Percentiles rank a stretch among this genome's conserved stretches.
These are phyloP conservation scores for Hypsopygia costalis DNA, from an alignment of 2,888 invertebrate species.

Conservation along the genomic window DNA sequence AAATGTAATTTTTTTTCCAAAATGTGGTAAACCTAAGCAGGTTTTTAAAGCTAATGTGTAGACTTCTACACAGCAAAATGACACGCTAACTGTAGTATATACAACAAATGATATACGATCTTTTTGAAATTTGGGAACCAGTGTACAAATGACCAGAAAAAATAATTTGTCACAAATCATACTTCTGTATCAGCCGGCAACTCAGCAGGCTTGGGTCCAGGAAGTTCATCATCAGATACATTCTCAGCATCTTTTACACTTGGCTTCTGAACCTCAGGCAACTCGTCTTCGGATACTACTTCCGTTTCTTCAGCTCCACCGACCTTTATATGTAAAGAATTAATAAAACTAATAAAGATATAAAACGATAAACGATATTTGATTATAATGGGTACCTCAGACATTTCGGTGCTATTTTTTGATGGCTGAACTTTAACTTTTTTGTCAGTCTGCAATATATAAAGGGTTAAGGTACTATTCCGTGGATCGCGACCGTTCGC, in stretches of 20 bases:
- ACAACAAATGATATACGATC: no score
- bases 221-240: conserved; percentile 88
- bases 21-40: no score
- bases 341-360: neutral
- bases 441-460: neutral
- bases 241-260: conserved; percentile 92
- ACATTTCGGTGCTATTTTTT: neutral
- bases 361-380: no score
- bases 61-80: no score
- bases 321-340: conserved; percentile 35
- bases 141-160: no score
- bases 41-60: no score
- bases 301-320: conserved; percentile 88
- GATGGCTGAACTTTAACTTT: neutral
- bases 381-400: neutral
- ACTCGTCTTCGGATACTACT: conserved; percentile 91
- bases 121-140: no score
- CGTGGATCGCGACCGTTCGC: no score
- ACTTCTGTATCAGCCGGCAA: conserved; percentile 86
- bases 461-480: no score
- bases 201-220: conserved; percentile 86
- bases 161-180: neutral
- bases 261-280: conserved; percentile 86
- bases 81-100: no score
- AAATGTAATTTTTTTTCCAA: no score